Evolutionary conservation across 2,888 invertebrate genomes (phyloP).

Genomic region (Oxystoma pomonae): DNA sequence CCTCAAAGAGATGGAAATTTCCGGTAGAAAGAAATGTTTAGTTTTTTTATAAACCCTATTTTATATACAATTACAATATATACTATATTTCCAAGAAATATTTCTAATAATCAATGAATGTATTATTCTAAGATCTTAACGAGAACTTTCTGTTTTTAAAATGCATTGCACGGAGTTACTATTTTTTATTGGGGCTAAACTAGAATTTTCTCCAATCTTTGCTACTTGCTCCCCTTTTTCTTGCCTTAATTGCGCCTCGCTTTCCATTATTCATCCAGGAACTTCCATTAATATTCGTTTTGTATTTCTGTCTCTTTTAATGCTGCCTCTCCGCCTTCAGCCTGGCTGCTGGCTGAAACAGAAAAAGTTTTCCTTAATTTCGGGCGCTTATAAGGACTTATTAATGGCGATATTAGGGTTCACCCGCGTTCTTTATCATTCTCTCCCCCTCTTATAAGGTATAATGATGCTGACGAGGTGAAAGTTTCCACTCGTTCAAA

Average conservation of each 20-base stretch:
- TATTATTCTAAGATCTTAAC: no score
- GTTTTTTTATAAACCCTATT: no score
- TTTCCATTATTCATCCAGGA: slow-evolving; percentile 37
- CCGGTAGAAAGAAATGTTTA: no score
- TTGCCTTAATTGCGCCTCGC: slow-evolving; percentile 32
- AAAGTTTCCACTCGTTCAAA: no score
- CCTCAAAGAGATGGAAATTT: no score
- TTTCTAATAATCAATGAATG: no score
- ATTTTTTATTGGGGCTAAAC: background rate
- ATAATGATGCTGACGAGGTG: no score
- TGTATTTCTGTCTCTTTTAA: slow-evolving; percentile 25
- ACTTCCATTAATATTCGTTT: slow-evolving; percentile 41
- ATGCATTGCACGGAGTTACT: background rate
- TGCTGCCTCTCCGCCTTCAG: background rate
- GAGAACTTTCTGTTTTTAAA: no score
- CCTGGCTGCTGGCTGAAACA: background rate
- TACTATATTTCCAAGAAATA: no score
- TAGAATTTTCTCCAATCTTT: background rate
- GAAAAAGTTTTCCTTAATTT: slow-evolving; percentile 22
- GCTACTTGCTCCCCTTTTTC: background rate
- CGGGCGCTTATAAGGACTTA: slow-evolving; percentile 18
- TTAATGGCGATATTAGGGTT: slow-evolving; percentile 21
- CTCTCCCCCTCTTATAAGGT: no score
- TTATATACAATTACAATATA: no score
- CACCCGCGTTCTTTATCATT: background rate